These are phyloP conservation scores for Cotesia congregata DNA, from an alignment of 2,888 invertebrate species.

Conservation along the genomic window DNA sequence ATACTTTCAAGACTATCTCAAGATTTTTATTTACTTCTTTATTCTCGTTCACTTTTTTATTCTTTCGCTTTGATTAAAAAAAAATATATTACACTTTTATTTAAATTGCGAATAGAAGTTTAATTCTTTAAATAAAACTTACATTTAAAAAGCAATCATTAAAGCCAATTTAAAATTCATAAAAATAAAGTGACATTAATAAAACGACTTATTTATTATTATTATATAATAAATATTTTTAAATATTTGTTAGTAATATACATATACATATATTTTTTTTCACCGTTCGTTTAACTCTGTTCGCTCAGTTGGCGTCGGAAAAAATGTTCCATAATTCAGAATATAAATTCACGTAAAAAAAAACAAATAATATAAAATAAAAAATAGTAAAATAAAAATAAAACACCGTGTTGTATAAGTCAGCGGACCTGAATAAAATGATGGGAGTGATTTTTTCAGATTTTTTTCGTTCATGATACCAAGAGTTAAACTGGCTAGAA, in stretches of 20 bases:
- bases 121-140: neutral
- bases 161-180: neutral
- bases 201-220: neutral
- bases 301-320: neutral
- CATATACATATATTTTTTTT: neutral
- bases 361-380: neutral
- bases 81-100: neutral
- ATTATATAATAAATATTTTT: neutral
- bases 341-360: neutral
- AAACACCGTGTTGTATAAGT: neutral
- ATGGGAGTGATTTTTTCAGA: neutral
- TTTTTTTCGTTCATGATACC: constrained; percentile 1
- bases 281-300: neutral
- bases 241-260: neutral
- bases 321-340: neutral
- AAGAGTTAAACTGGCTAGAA: neutral
- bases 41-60: neutral
- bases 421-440: constrained; percentile 1
- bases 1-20: neutral
- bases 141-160: neutral
- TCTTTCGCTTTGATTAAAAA: neutral
- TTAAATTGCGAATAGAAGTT: neutral
- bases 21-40: neutral
- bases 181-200: too few species aligned
- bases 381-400: neutral